These are phyloP conservation scores for Mus caroli DNA, from an alignment of 2,797 vertebrate genomes.

Conservation along the genomic window DNA sequence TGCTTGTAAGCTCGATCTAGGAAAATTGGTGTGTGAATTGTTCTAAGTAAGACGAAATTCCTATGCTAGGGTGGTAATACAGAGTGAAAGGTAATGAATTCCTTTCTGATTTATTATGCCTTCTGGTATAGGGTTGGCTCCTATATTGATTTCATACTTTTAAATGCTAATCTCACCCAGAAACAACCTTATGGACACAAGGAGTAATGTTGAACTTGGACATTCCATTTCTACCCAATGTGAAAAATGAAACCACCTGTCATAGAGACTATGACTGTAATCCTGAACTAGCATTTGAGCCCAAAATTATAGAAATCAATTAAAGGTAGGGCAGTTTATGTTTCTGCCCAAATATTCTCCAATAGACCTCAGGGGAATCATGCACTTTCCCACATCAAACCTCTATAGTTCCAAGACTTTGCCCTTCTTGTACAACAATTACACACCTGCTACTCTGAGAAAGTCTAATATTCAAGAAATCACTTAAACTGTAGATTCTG, in stretches of 20 bases:
- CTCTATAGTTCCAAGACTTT: background rate
- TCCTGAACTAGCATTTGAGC: background rate
- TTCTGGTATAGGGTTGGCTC: background rate
- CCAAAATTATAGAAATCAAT: background rate
- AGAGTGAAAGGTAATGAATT: background rate
- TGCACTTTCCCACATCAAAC: background rate
- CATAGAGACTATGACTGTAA: too few species aligned
- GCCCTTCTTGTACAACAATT: background rate
- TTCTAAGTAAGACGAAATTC: background rate
- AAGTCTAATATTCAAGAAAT: background rate
- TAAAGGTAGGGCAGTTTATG: rapidly evolving
- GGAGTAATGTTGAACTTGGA: background rate
- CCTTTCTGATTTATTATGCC: background rate
- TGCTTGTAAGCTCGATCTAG: background rate
- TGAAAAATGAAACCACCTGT: background rate
- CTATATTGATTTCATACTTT: background rate
- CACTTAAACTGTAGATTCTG: background rate
- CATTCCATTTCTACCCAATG: background rate
- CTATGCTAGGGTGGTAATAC: background rate
- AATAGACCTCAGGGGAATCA: background rate
- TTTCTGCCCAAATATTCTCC: background rate
- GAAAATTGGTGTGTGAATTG: background rate
- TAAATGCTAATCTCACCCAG: background rate
- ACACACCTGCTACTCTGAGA: background rate
- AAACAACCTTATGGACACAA: background rate